These are phyloP conservation scores for Drosophila oshimai DNA, from an alignment of 1,140 invertebrate species.

Conservation along the genomic window DNA sequence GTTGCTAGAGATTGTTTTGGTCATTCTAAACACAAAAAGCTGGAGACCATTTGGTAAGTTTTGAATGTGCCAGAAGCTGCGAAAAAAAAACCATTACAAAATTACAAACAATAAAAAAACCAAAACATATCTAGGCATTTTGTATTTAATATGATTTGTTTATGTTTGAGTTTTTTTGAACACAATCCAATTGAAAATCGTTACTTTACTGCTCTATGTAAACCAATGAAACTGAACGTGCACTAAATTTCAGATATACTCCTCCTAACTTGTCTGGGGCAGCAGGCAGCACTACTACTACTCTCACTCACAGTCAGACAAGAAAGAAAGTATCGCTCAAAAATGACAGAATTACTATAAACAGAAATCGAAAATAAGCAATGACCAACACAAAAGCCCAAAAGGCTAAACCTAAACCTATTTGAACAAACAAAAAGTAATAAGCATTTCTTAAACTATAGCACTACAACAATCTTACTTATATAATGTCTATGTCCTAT, in stretches of 20 bases:
- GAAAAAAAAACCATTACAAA: conserved; percentile 46
- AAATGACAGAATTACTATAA: conserved; percentile 56
- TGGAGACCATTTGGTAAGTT: conserved; percentile 82
- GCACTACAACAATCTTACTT: conserved; percentile 49
- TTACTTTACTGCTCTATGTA: conserved; percentile 44
- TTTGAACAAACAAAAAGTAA: conserved; percentile 55
- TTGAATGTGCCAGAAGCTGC: conserved; percentile 77
- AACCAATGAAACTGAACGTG: conserved; percentile 79
- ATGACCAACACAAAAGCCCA: conserved; percentile 35
- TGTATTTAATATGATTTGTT: conserved; percentile 75
- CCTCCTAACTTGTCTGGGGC: conserved; percentile 80
- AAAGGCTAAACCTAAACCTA: conserved; percentile 14
- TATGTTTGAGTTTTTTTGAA: conserved; percentile 62
- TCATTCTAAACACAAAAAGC: conserved; percentile 82
- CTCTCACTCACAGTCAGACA: conserved; percentile 77
- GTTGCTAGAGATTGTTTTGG: conserved; percentile 83
- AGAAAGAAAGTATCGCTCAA: conserved; percentile 63
- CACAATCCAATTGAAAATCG: conserved; percentile 43
- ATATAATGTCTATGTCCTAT: conserved; percentile 65
- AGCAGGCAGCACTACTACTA: conserved; percentile 74
- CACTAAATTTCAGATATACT: conserved; percentile 82
- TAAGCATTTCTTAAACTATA: conserved; percentile 55
- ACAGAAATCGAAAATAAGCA: conserved; percentile 48
- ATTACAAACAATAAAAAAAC: conserved; percentile 52
- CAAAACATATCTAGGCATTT: conserved; percentile 78